Base-by-base conservation (phyloP, 2,888 invertebrate species). In the Empis stercorea region DNA sequence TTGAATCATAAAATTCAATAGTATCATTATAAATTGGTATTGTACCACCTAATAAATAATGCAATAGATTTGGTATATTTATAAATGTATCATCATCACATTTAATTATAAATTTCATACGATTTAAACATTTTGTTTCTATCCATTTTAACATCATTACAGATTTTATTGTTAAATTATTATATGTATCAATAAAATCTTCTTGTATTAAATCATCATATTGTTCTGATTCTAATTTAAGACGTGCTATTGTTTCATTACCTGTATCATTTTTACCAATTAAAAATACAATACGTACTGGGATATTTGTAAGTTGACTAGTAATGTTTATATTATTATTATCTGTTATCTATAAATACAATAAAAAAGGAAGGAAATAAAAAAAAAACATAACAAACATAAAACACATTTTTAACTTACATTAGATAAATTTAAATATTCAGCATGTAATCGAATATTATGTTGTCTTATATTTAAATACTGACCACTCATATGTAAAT, bases 61-160 rank as follows among this genome's bases (percentile, higher is more conserved):
- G 62, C 27, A 84, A 59, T 20, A 87, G 66, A 54, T 75, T 76
- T n/a, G 79, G 79, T 48, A 88, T 71, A 65, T 88, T 87, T 2
- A 91, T 77, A 61, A 84, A 89, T 71, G 87, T 86, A 57, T 91
- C 91, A 55, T 91, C 89, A 55, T 91, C 89, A 5, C 85, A 83
- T 71, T 91, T 91, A 65, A 91, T 74, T 17, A 89, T 73, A 70
- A 80, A 89, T 40, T 77, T 75, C 0, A 77, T 77, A 66, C 55
- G 57, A 11, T 57, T 53, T n/a, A 54, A 48, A 59, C 89, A 89
- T 56, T 80, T 77, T 36, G 73, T 75, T 7, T 75, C 79, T 17
- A 84, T 80, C 81, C 87, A 84, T 62, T 89, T 89, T 48, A 91
- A 63, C 74, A 89, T 79, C 79, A 87, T 81, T 11, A 87, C 79